Evolutionary conservation across 37 sponge, comb jelly and placozoan genomes (phyloP), one percentile per base, ranked within the genome.

Genomic region (Crambe crambe): DNA sequence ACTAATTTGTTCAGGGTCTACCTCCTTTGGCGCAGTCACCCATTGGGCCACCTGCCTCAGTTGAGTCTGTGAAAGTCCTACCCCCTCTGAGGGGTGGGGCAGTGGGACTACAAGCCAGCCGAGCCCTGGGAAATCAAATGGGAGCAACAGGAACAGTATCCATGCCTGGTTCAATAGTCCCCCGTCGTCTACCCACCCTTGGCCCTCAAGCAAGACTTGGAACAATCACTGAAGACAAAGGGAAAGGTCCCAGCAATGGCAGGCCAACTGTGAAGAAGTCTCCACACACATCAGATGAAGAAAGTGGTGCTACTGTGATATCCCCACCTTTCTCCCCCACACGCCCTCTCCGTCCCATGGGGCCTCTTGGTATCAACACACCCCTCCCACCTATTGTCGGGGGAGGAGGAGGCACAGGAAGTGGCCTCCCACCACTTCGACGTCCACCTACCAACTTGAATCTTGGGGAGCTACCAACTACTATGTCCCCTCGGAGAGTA

Each of bases 241-340:
- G 87, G 17, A 86, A 91, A 44, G 87, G 79, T 22, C 87, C 91
- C 0, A 58, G n/a, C 22, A 64, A 59, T 39, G 90, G 80, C 32
- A 86, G 58, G 61, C 65, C 59, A 18, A 27, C 47, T 3, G 68
- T 51, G 12, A 86, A 86, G 82, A 83, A 86, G 39, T 60, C 85
- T 0, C 85, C 81, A 0, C 56, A 78, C 5, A 60, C 79, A 26
- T 85, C 91, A 23, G 83, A 86, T 38, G 90, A 85, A 60, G 78
- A n/a, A 30, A 8, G 38, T 38, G 42, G 41, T 1, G 8, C 62
- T 10, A 3, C 67, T 0, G 27, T 30, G 8, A 67, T 63, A 3
- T 37, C 65, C 1, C 86, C 56, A 15, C 78, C 78, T 2, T 68
- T 80, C 40, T 12, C 23, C 9, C 56, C 58, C 12, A 71, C 72